Evolutionary conservation across 1,140 invertebrate genomes (phyloP).

Genomic region (Lordiphosa clarofinis): DNA sequence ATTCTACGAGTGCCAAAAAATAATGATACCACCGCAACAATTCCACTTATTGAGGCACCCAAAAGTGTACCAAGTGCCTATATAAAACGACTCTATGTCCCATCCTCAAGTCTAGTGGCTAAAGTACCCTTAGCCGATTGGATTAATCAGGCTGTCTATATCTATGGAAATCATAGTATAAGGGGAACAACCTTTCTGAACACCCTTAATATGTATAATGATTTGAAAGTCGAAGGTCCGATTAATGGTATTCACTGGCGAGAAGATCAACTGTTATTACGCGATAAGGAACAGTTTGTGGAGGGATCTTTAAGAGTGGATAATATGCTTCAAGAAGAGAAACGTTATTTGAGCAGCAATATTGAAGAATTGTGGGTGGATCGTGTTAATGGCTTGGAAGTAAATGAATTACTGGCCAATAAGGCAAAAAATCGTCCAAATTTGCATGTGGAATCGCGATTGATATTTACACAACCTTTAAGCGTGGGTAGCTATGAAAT

Average conservation of each 20-base stretch:
- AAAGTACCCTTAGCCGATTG: conserved; percentile 77
- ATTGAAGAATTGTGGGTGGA: conserved; percentile 62
- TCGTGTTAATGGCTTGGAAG: conserved; percentile 46
- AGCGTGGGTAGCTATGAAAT: conserved; percentile 49
- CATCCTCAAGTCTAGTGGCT: conserved; percentile 65
- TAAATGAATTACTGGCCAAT: conserved; percentile 52
- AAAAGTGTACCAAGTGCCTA: conserved; percentile 66
- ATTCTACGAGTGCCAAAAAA: conserved; percentile 48
- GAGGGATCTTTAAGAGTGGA: conserved; percentile 49
- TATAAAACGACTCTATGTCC: conserved; percentile 56
- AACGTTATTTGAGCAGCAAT: conserved; percentile 56
- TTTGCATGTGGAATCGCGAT: conserved; percentile 50
- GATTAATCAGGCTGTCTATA: conserved; percentile 73
- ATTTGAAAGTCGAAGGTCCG: conserved; percentile 49
- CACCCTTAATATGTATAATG: conserved; percentile 61
- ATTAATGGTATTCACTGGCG: conserved; percentile 59
- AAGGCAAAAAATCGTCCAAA: conserved; percentile 54
- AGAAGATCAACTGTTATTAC: conserved; percentile 41
- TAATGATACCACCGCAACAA: conserved; percentile 17
- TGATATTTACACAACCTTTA: conserved; percentile 57
- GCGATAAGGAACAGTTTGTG: conserved; percentile 44
- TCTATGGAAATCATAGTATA: conserved; percentile 70
- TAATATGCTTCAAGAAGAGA: conserved; percentile 34
- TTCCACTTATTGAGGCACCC: conserved; percentile 21
- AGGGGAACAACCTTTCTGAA: conserved; percentile 45